Evolutionary conservation across 1,140 invertebrate genomes (phyloP).

Genomic region (Drosophila pallidifrons): DNA sequence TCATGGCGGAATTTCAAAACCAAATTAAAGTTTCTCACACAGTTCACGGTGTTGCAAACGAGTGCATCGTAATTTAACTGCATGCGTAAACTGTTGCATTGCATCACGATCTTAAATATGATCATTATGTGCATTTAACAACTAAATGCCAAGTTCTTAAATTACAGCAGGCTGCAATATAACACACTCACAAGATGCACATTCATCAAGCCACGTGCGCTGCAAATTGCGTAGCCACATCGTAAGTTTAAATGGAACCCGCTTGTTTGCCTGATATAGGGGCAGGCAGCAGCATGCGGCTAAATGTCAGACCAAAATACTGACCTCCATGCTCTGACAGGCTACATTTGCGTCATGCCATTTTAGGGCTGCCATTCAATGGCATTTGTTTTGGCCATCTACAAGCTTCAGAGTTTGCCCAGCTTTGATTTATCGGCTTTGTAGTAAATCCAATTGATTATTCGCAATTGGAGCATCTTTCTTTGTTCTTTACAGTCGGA

Average conservation of each 20-base stretch:
- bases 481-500: conserved; percentile 6
- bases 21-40: conserved; percentile 34
- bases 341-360: conserved; percentile 60
- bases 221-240: conserved; percentile 68
- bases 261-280: conserved; percentile 44
- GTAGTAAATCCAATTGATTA: conserved; percentile 40
- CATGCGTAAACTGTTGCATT: conserved; percentile 65
- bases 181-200: conserved; percentile 22
- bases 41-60: conserved; percentile 3
- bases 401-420: conserved; percentile 11
- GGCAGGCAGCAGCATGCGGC: conserved; percentile 21
- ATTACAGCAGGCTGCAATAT: conserved; percentile 37
- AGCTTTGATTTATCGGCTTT: conserved; percentile 24
- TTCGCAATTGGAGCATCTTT: conserved; percentile 47
- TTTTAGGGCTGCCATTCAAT: conserved; percentile 70
- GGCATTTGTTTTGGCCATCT: conserved; percentile 50
- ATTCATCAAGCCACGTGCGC: conserved; percentile 76
- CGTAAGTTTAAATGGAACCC: conserved; percentile 25
- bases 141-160: conserved; percentile 75
- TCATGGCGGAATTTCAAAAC: conserved; percentile 13
- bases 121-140: conserved; percentile 64
- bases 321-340: conserved; percentile 73
- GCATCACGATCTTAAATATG: conserved; percentile 68
- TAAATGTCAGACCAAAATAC: conserved; percentile 72
- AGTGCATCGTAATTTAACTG: conserved; percentile 23